Percentiles rank a stretch among this genome's conserved stretches.
Conservation (phyloP, 2,888 invertebrate species). For the Calliopum simillimum region DNA sequence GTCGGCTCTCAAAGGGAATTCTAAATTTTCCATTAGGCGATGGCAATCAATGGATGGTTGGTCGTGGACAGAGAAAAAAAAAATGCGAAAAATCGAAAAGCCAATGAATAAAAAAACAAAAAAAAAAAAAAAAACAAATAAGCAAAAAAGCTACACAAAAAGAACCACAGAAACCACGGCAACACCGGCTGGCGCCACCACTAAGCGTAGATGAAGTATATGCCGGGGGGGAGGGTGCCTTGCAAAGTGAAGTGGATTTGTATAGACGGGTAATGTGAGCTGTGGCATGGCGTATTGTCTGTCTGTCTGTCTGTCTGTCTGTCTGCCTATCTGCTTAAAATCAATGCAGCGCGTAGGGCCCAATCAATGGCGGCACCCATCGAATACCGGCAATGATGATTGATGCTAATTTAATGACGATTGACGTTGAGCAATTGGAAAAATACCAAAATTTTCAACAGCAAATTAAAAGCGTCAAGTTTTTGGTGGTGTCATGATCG, state of each 20-base stretch:
- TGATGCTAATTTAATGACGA: slow-evolving; percentile 20
- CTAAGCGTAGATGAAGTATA: no score
- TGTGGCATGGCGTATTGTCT: no score
- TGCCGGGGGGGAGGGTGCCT: no score
- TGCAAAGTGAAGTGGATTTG: no score
- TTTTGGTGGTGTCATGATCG: no score
- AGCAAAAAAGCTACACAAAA: no score
- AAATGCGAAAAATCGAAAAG: neutral
- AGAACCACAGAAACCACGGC: no score
- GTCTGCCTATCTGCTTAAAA: no score
- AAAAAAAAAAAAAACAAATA: neutral
- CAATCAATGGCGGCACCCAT: neutral
- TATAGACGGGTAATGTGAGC: no score
- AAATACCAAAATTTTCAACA: no score
- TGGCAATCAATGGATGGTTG: neutral
- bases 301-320: no score
- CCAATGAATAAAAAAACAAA: neutral
- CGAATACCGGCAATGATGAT: neutral
- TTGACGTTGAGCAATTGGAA: neutral
- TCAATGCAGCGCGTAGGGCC: neutral
- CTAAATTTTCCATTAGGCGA: neutral
- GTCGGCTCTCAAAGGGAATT: slow-evolving; percentile 17
- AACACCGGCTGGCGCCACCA: no score
- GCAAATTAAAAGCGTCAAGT: slow-evolving; percentile 12
- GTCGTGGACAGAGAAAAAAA: neutral